Conservation (phyloP, 2,888 invertebrate genomes). For the Drosophila mayaguana region DNA sequence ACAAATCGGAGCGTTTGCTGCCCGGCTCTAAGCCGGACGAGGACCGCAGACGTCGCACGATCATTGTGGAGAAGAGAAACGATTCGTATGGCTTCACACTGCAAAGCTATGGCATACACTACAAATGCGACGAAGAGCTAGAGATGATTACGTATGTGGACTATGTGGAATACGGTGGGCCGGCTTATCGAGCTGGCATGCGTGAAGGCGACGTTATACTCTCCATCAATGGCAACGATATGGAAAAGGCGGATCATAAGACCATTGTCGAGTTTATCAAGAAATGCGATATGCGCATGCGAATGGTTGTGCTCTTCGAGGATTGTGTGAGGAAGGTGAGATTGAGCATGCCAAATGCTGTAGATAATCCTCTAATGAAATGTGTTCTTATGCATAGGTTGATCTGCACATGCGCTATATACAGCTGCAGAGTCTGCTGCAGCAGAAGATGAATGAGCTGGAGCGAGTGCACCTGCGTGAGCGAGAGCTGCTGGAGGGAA, state of each 20-base stretch:
- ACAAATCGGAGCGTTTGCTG: conserved; percentile 89
- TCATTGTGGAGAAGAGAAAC: conserved; percentile 95
- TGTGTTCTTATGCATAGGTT: conserved; percentile 83
- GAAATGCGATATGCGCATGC: conserved; percentile 94
- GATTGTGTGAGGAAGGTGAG: conserved; percentile 96
- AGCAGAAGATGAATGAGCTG: conserved; percentile 93
- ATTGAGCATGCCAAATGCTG: background rate
- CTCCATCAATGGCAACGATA: conserved; percentile 97
- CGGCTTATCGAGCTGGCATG: conserved; percentile 97
- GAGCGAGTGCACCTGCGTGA: conserved; percentile 93
- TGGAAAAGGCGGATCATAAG: conserved; percentile 97
- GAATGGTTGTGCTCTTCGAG: conserved; percentile 98
- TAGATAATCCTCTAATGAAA: conserved; percentile 2
- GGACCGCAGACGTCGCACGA: conserved; percentile 94
- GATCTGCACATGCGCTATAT: conserved; percentile 97
- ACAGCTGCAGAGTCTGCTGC: conserved; percentile 93
- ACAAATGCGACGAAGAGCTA: conserved; percentile 96
- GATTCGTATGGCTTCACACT: conserved; percentile 97
- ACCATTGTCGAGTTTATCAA: conserved; percentile 96
- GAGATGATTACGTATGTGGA: conserved; percentile 99
- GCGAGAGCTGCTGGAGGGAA: conserved; percentile 92
- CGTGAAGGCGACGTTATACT: conserved; percentile 98
- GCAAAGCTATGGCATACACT: conserved; percentile 98
- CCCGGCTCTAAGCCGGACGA: conserved; percentile 90
- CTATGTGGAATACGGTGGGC: conserved; percentile 96